These are phyloP conservation scores for Gryllus bimaculatus DNA, from an alignment of 1,140 invertebrate species.

Conservation along the genomic window DNA sequence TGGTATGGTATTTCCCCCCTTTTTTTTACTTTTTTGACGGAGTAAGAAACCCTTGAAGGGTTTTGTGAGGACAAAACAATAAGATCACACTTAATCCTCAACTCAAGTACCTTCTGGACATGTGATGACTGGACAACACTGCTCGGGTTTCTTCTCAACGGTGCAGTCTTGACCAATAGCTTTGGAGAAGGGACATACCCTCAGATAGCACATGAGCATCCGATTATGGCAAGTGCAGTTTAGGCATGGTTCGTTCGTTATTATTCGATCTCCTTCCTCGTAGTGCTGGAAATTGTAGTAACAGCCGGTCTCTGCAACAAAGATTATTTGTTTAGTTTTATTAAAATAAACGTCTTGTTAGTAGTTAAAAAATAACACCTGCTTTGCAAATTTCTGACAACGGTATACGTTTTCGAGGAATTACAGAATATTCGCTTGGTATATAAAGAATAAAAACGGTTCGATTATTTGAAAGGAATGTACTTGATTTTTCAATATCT, in stretches of 20 bases:
- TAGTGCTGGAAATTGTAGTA: conserved; percentile 92
- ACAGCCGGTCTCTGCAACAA: conserved; percentile 53
- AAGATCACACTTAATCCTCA: not conserved
- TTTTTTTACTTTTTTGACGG: too few relatives aligned
- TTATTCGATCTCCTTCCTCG: conserved; percentile 81
- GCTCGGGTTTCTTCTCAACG: conserved; percentile 78
- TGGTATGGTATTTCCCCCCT: too few relatives aligned
- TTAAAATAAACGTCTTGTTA: too few relatives aligned
- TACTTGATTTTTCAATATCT: too few relatives aligned
- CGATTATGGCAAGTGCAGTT: conserved; percentile 91
- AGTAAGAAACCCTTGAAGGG: too few relatives aligned
- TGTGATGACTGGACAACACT: conserved; percentile 86
- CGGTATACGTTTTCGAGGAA: too few relatives aligned
- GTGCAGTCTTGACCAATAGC: conserved; percentile 84
- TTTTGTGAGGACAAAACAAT: too few relatives aligned
- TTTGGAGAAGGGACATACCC: conserved; percentile 87
- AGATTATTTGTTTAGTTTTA: conserved; percentile 15
- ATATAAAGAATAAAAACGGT: too few relatives aligned
- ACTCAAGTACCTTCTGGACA: conserved; percentile 88
- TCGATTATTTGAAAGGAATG: too few relatives aligned
- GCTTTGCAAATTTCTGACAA: too few relatives aligned
- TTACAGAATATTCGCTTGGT: too few relatives aligned
- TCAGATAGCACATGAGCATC: conserved; percentile 90
- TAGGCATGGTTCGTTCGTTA: conserved; percentile 88
- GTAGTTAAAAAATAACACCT: too few relatives aligned